phyloP scores from a whole-genome alignment of 2,797 vertebrate genomes.

The Triplophysa bombifrons region DNA sequence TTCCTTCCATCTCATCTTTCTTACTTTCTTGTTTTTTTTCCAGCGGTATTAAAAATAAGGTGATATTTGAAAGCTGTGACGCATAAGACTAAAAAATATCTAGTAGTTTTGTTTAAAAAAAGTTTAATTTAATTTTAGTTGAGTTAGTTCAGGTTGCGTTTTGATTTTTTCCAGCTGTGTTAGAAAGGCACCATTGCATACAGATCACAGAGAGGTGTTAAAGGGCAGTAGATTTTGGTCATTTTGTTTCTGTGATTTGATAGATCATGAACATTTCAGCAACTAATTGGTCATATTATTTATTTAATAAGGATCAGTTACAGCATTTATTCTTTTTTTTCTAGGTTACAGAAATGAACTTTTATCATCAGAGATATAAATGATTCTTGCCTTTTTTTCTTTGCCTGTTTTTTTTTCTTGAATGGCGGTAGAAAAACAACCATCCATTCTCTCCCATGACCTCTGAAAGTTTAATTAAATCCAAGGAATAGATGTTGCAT shows the following conservation, averaged over 20 bases:
- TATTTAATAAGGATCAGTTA: neutral
- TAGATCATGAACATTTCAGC: slow-evolving; percentile 14
- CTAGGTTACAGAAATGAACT: neutral
- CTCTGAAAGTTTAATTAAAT: neutral
- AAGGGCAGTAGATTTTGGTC: slow-evolving; percentile 17
- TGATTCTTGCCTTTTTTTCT: neutral
- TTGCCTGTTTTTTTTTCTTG: neutral
- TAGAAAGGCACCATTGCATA: slow-evolving; percentile 23
- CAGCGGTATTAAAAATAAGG: neutral
- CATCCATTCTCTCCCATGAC: neutral
- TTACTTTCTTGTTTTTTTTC: too few relatives aligned
- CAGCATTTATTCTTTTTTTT: neutral
- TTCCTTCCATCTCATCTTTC: neutral
- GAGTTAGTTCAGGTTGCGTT: neutral
- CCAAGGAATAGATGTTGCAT: neutral
- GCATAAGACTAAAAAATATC: neutral
- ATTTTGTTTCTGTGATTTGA: slow-evolving; percentile 13
- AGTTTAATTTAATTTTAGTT: slow-evolving; percentile 7
- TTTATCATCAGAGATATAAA: neutral
- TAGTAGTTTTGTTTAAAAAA: neutral
- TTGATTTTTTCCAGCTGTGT: slow-evolving; percentile 10
- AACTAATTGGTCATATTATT: neutral
- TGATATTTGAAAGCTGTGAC: neutral
- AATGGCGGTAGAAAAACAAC: neutral
- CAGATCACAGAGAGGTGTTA: neutral